A percentile compares a stretch with the other conserved stretches of the same genome.
Conservation (phyloP, 2,888 invertebrate species). For the Amphipoea lucens region DNA sequence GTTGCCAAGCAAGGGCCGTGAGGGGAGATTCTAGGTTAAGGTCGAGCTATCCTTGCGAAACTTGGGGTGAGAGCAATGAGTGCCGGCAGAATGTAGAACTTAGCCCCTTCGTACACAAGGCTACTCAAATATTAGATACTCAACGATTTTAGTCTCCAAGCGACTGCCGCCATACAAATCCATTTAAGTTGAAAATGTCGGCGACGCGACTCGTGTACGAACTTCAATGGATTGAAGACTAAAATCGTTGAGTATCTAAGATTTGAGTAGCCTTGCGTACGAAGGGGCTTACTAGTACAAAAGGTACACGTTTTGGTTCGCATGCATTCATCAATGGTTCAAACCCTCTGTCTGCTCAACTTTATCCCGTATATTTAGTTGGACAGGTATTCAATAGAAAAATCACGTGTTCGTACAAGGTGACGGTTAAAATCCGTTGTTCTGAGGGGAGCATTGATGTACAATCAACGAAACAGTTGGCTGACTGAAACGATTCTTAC, state of each 20-base stretch:
- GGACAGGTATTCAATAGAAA: neutral
- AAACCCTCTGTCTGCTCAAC: neutral
- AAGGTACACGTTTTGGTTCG: neutral
- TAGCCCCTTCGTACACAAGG: no score
- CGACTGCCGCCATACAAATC: no score
- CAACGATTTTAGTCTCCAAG: no score
- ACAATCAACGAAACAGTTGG: neutral
- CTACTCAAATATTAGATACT: no score
- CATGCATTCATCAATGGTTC: neutral
- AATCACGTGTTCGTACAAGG: neutral
- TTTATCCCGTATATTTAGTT: neutral
- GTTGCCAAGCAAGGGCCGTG: neutral
- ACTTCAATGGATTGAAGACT: no score
- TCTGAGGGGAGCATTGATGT: neutral
- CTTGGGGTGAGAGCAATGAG: slow-evolving; percentile 8
- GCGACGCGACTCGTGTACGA: no score
- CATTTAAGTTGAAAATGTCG: no score
- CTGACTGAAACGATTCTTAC: neutral
- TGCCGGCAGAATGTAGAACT: neutral
- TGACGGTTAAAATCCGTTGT: neutral
- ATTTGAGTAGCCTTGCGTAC: no score
- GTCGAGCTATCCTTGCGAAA: neutral
- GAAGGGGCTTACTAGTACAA: neutral
- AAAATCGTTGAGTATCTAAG: no score
- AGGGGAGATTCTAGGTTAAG: slow-evolving; percentile 10